These are phyloP conservation scores for Ptilodon capucinus DNA, from an alignment of 2,888 invertebrate species.

Conservation along the genomic window DNA sequence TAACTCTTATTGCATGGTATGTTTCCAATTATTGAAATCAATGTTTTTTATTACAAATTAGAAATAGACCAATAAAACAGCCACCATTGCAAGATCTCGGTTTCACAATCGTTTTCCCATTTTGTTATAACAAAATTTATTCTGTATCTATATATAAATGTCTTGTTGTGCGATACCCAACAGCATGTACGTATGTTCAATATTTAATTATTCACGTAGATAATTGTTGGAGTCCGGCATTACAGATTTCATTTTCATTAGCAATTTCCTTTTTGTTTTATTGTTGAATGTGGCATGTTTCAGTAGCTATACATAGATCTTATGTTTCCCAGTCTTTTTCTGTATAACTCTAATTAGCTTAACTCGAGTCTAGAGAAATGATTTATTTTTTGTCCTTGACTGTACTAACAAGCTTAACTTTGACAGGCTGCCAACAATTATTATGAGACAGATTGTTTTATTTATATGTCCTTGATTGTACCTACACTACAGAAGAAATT, in stretches of 20 bases:
- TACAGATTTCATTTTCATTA: background rate
- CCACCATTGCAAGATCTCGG: background rate
- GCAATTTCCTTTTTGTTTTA: slow-evolving; percentile 2
- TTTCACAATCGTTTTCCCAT: background rate
- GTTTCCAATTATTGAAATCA: background rate
- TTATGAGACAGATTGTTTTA: background rate
- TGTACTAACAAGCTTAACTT: too few relatives aligned
- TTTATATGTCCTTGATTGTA: slow-evolving; percentile 4
- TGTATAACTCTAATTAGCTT: too few relatives aligned
- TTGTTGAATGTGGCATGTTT: slow-evolving; percentile 5
- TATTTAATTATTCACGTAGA: slow-evolving; percentile 1
- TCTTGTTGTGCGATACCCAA: slow-evolving; percentile 11
- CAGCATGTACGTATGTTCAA: slow-evolving; percentile 13
- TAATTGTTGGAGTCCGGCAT: background rate
- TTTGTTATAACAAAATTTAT: background rate
- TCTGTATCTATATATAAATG: background rate
- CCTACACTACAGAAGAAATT: slow-evolving; percentile 1
- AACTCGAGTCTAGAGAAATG: too few relatives aligned
- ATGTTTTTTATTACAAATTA: background rate
- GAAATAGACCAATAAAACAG: background rate
- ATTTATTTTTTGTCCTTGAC: too few relatives aligned
- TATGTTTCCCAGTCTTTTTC: too few relatives aligned
- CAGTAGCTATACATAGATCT: too few relatives aligned
- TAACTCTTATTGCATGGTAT: background rate
- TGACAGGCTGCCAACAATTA: background rate